Conservation (phyloP, 2,113 vertebrate species). For the Tragelaphus scriptus region DNA sequence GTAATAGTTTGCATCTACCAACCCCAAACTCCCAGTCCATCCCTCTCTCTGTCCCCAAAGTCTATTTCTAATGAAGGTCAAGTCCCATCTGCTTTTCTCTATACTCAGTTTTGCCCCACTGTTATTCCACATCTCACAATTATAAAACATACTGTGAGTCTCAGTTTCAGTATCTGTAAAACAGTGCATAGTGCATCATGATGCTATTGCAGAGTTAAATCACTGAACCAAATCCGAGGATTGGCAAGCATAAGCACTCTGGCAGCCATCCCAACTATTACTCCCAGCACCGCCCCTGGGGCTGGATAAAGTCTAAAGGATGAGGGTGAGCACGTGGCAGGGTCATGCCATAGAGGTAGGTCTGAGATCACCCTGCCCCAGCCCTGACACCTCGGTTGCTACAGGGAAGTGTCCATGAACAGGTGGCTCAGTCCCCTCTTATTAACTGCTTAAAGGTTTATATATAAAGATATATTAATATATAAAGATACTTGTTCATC, state of each 20-base stretch:
- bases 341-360: not conserved
- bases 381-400: not conserved
- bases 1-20: not conserved
- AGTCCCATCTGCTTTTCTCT: not conserved
- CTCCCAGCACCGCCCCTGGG: not conserved
- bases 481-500: not conserved
- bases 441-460: not conserved
- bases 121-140: not conserved
- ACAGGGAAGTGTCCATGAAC: not conserved
- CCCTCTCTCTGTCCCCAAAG: not conserved
- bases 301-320: not conserved
- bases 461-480: not conserved
- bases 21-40: not conserved
- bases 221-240: not conserved
- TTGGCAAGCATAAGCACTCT: not conserved
- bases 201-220: not conserved
- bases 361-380: not conserved
- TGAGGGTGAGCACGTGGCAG: not conserved
- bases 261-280: not conserved
- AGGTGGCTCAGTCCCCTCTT: not conserved
- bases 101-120: not conserved
- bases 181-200: not conserved
- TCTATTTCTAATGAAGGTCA: not conserved
- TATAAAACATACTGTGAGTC: not conserved
- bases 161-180: not conserved